These are phyloP conservation scores for Cisticola juncidis DNA, from an alignment of 2,113 vertebrate species.

Conservation along the genomic window DNA sequence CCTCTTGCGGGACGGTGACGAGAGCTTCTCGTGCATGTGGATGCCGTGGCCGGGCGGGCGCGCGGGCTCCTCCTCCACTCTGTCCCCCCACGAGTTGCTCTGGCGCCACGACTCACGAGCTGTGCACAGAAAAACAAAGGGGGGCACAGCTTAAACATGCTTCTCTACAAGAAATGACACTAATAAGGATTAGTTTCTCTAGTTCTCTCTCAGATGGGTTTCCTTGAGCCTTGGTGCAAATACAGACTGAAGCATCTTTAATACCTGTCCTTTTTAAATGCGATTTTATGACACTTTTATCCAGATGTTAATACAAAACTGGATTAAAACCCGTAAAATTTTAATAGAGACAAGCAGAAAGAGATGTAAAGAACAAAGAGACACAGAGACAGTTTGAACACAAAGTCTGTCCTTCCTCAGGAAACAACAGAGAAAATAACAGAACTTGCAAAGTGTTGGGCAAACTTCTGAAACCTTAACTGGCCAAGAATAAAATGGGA, in stretches of 20 bases:
- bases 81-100: slow-evolving; percentile 96
- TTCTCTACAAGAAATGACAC: background rate
- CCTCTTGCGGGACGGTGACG: slow-evolving; percentile 97
- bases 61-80: slow-evolving; percentile 94
- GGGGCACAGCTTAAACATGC: background rate
- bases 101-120: slow-evolving; percentile 95
- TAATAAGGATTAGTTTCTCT: background rate
- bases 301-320: background rate
- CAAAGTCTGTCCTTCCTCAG: background rate
- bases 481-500: background rate
- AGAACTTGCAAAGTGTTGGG: background rate
- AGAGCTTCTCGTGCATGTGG: slow-evolving; percentile 98
- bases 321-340: background rate
- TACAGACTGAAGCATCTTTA: background rate
- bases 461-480: background rate
- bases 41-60: slow-evolving; percentile 96
- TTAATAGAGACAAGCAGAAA: background rate
- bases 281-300: background rate
- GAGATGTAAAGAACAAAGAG: background rate
- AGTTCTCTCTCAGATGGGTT: background rate
- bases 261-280: background rate
- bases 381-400: background rate
- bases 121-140: slow-evolving; percentile 30
- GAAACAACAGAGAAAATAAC: background rate
- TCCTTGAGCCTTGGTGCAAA: background rate